Evolutionary conservation across 2,888 invertebrate species (phyloP), one percentile per base, ranked within the genome.

Genomic region (Poecilus cupreus): DNA sequence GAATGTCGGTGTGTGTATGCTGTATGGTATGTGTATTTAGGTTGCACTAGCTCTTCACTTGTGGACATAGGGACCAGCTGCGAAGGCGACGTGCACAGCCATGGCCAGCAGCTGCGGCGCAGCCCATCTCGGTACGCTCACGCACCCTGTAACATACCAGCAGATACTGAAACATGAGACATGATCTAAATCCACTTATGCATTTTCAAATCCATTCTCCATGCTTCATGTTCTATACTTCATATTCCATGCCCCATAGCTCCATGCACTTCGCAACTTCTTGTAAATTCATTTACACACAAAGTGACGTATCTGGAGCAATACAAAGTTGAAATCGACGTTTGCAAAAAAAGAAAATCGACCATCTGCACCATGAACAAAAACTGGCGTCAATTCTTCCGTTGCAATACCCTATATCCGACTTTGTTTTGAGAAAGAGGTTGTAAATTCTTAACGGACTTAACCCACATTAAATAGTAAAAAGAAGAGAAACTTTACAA

Each of bases 111-210:
- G 86, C 85, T 88, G 88, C 78, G 87, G 87, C 82, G 87, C 85
- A 83, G 87, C 86, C 88, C 88, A 88, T 85, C 87, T 87, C 84
- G 86, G 86, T 85, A 88, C 87, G 86, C 88, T 88, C 85, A 87
- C 86, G 85, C 88, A 88, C 85, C 88, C 89, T 89, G 88, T 82
- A 89, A 89, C 54, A 54, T 11, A 54, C 46, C n/a, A 13, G n/a
- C n/a, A 37, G 37, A 6, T 10, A 37, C 10, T 37, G 37, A 4
- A n/a, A 51, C 51, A 13, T 43, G n/a, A 43, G 8, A 43, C 43
- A 43, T 43, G 10, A 43, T 43, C 11, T 10, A 43, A 3, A 43
- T 13, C 18, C 46, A n/a, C n/a, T 46, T 46, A n/a, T n/a, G n/a
- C n/a, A n/a, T n/a, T n/a, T n/a, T 6, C 32, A 32, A 6, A 32